These are phyloP conservation scores for Hippocampus barbouri DNA, from an alignment of 2,113 vertebrate genomes.

Conservation along the genomic window DNA sequence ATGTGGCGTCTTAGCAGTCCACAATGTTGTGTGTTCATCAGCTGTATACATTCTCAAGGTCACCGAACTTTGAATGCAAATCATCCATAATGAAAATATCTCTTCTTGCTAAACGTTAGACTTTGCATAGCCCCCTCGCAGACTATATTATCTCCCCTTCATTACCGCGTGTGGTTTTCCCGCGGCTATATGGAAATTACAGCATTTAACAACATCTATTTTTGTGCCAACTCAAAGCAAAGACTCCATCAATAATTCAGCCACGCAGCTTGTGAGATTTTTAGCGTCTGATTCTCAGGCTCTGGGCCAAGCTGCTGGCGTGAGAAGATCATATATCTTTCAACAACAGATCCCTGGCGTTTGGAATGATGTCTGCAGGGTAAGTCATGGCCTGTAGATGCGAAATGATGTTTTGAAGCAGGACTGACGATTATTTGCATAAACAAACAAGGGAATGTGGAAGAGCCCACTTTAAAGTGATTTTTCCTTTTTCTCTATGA, in stretches of 20 bases:
- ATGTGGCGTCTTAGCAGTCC: not conserved
- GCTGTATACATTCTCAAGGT: not conserved
- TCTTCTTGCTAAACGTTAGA: conserved; percentile 22
- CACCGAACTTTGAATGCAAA: not conserved
- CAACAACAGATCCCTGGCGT: conserved; percentile 7
- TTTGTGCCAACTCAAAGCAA: conserved; percentile 46
- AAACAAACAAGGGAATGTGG: not conserved
- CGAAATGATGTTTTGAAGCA: not conserved
- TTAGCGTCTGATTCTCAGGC: conserved; percentile 33
- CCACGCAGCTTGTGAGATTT: conserved; percentile 45
- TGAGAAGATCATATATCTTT: conserved; percentile 31
- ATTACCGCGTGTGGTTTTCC: conserved; percentile 39
- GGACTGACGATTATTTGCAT: not conserved
- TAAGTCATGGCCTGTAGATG: not conserved
- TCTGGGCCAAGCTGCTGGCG: conserved; percentile 33
- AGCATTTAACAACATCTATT: conserved; percentile 57
- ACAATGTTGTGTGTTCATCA: not conserved
- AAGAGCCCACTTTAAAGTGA: too few species aligned
- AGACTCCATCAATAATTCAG: conserved; percentile 61
- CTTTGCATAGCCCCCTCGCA: conserved; percentile 11
- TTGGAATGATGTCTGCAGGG: not conserved
- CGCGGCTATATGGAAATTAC: conserved; percentile 50
- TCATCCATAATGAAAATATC: not conserved
- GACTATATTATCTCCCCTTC: conserved; percentile 15
- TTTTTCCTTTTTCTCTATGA: too few species aligned